Evolutionary conservation across 2,888 invertebrate genomes (phyloP), one percentile per base, ranked within the genome.

Genomic region (Scelioninae gen. 2): DNA sequence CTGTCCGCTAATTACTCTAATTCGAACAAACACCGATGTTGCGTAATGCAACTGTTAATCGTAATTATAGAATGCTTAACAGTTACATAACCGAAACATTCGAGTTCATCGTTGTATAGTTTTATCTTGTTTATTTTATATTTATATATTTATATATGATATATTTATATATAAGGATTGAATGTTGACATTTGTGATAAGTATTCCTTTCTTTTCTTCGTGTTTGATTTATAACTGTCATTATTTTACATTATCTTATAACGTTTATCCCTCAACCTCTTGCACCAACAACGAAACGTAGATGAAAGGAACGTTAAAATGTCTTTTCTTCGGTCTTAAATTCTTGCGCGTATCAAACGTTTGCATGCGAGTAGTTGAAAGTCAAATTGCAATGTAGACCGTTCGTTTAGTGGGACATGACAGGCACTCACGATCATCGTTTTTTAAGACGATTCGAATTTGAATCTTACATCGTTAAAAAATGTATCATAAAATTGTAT

Each of bases 241-340:
- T 58, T 70, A 65, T 61, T 53, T 65, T 67, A 72, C 65, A 65
- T 60, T 61, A 55, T 60, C 22, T 28, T 71, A 63, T 69, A 63
- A 37, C 6, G 6, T 57, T 61, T 11, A 25, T 48, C 13, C 19
- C 41, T 64, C 45, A 64, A 35, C 39, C 28, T 9, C 13, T 39
- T 39, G 18, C 13, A 15, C 31, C 19, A 11, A 31, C 11, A 11
- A 57, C 6, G 19, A 22, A 28, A 58, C 33, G n/a, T 19, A 45
- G 33, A 22, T 45, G 13, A 19, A 45, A 19, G n/a, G 13, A 15
- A 11, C 11, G 2, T 10, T 9, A 16, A 39, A 9, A 35, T n/a
- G n/a, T n/a, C 35, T 11, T 5, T 35, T 35, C 11, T 35, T 2
- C 2, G 9, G n/a, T 35, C 11, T 35, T 11, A 22, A 5, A 22